Evolutionary conservation across 2,113 vertebrate species (phyloP), one percentile per base, ranked within the genome.

Genomic region (Gracilinanus agilis): DNA sequence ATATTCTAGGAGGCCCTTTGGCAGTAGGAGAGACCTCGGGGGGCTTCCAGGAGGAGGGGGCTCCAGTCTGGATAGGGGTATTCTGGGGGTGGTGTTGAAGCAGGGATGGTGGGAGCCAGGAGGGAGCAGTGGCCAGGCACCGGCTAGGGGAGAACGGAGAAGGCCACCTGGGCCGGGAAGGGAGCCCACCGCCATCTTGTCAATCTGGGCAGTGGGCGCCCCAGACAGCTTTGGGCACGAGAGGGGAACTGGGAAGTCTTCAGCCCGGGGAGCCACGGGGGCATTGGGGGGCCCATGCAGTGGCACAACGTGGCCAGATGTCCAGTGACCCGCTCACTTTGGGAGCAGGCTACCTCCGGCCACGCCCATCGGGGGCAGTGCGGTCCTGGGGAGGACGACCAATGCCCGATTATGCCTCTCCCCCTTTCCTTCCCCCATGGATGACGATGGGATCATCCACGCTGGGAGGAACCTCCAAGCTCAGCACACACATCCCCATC

Each of bases 341-440:
- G n/a, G n/a, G n/a, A n/a, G n/a, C n/a, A n/a, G n/a, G n/a, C n/a
- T n/a, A n/a, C n/a, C n/a, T n/a, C n/a, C n/a, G n/a, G n/a, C n/a
- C n/a, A n/a, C n/a, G n/a, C n/a, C n/a, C n/a, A n/a, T n/a, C n/a
- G n/a, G n/a, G n/a, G n/a, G n/a, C n/a, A 83, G n/a, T 6, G 13
- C 16, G 8, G 19, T 19, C 13, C 5, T 3, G 12, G 34, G 61
- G 61, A 75, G 29, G n/a, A n/a, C 19, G 61, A 75, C 13, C 3
- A 13, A n/a, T 2, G 1, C 1, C 16, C 21, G n/a, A 21, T 40
- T 1, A 40, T 8, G 16, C 61, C 29, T 34, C 34, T 4, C 13
- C 1, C 13, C 1, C 1, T 34, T 4, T 4, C 1, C 13, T 1
- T 5, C 4, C 34, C 61, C 61, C 61, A n/a, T 34, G 29, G 61